Base-by-base conservation (phyloP, 2,797 vertebrate species). In the Oreortyx pictus region DNA sequence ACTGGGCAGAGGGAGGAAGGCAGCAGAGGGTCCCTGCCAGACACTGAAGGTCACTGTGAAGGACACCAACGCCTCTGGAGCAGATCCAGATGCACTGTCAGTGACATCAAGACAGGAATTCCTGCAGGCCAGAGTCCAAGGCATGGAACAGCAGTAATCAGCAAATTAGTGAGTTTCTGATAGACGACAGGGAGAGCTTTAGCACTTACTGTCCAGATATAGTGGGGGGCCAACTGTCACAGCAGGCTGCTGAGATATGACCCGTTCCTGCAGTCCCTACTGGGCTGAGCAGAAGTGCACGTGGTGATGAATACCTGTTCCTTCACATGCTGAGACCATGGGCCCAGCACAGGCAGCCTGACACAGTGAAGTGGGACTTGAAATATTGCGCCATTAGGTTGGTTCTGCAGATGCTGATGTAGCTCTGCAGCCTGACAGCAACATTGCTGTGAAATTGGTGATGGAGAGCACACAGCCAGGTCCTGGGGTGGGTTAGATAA, bases 161-260 rank as follows among this genome's bases (percentile, higher is more conserved):
- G 41, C 85, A 75, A 50, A 65, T 83, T 29, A 70, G 93, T 50
- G 82, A 91, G 74, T 35, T 73, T 70, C 43, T 95, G 91, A 24
- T 20, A 24, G 75, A 65, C 44, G 10, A 37, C 3, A 41, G 76
- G 66, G 70, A 87, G 23, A 78, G 29, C 64, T 57, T 13, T 11
- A 80, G 79, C n/a, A 72, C 66, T 57, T 3, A 0, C 31, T 56
- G 54, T 1, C 29, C 76, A 44, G n/a, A 22, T 70, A 62, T 1
- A 27, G 75, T 2, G 70, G 74, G 70, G 74, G 79, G n/a, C 84
- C 66, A 87, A 88, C 86, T 90, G 90, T 43, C 49, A 14, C 82
- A 31, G 71, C 18, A 0, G 11, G 67, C 11, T 47, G 5, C 76
- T 14, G 57, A 17, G 82, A 8, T 0, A 0, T 39, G 84, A 17